Evolutionary conservation across 2,797 vertebrate genomes (phyloP), one percentile per base, ranked within the genome.

Genomic region (Danio kyathit): DNA sequence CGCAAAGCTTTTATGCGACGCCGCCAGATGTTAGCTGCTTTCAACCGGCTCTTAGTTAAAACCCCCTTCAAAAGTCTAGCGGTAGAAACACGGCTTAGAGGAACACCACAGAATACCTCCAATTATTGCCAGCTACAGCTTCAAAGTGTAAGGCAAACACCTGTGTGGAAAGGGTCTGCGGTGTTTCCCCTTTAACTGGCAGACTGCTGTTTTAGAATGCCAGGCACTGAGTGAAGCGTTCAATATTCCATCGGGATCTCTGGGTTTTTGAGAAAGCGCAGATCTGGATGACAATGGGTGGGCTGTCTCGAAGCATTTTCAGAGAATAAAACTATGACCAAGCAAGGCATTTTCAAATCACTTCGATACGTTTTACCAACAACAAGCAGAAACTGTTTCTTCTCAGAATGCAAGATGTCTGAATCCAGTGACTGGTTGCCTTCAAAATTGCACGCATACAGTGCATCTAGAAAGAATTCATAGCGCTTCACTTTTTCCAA

Each of bases 1-100:
- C 51, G 43, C 40, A 40, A 80, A 81, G 74, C 73, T 40, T 67
- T 80, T 77, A 80, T 63, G 49, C 67, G 77, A 80, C 48, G 56
- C 73, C 48, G 38, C 74, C 57, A 86, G 82, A 79, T 82, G 74
- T 79, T 77, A 74, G 63, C 65, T 64, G 65, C 75, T 52, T 82
- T 75, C 61, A 79, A 48, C 21, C 8, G 48, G 71, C 43, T 43
- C 66, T 48, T 40, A 76, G 51, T 82, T 66, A 84, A 82, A 82
- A 12, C 80, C 74, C 76, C 73, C 78, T 83, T 71, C 80, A 75
- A 60, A 63, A 10, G 49, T 69, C 59, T 52, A 66, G 64, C 4
- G 5, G 40, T 38, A 63, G 41, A 60, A 78, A 79, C 72, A 77
- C 29, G 40, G 56, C 83, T 76, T 54, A 54, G 17, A 41, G 64